These are phyloP conservation scores for Paratilapia polleni DNA, from an alignment of 2,113 vertebrate species.

Conservation along the genomic window DNA sequence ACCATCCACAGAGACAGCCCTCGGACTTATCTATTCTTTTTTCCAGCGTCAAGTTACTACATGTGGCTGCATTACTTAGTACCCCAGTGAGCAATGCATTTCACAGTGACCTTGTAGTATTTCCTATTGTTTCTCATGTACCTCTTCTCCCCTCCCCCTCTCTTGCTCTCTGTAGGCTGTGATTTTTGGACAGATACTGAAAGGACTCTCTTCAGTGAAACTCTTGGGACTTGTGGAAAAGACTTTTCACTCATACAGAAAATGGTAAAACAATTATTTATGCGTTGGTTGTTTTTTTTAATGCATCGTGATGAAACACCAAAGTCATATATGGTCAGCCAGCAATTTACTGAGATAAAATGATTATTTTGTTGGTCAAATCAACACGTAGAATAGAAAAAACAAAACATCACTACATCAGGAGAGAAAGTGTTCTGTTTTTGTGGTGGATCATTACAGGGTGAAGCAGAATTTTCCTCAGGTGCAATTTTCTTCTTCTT, in stretches of 20 bases:
- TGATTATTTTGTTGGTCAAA: neutral
- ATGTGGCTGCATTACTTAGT: neutral
- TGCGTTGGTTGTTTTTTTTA: neutral
- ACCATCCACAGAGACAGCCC: neutral
- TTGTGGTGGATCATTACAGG: neutral
- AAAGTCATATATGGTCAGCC: neutral
- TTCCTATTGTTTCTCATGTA: conserved; percentile 15
- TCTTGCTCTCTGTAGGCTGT: conserved; percentile 67
- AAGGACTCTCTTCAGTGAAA: conserved; percentile 71
- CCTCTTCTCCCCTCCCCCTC: neutral
- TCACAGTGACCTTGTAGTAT: neutral
- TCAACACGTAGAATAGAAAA: neutral
- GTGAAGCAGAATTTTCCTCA: neutral
- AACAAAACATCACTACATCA: neutral
- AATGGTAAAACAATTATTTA: conserved; percentile 64
- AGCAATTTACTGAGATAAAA: neutral
- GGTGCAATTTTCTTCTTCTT: neutral
- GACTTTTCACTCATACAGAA: conserved; percentile 80
- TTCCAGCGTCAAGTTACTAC: neutral
- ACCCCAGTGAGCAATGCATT: neutral
- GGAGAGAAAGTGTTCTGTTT: neutral
- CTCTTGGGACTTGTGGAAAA: conserved; percentile 75
- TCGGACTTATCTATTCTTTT: neutral
- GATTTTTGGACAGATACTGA: conserved; percentile 78
- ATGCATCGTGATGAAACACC: neutral